Conservation (phyloP, 1,140 invertebrate genomes). For the Drosophila trapezifrons region DNA sequence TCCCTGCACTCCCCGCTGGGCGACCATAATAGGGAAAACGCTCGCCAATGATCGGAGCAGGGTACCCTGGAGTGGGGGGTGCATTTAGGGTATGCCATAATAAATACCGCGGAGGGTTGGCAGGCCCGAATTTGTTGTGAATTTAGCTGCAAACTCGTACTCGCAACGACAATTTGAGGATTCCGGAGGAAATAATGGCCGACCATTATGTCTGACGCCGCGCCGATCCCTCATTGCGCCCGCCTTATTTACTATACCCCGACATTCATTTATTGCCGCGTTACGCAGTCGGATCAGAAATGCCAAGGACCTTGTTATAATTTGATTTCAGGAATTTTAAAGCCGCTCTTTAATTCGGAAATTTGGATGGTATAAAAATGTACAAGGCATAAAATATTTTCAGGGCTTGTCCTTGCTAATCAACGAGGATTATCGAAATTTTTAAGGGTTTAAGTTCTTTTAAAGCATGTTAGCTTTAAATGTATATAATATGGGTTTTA, state of each 20-base stretch:
- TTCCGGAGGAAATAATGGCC: conserved; percentile 73
- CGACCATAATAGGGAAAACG: conserved; percentile 40
- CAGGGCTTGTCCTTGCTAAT: background rate
- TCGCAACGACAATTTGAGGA: conserved; percentile 56
- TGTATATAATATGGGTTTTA: background rate
- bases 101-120: conserved; percentile 32
- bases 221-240: conserved; percentile 24
- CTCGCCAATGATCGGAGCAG: conserved; percentile 61
- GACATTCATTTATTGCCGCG: conserved; percentile 27
- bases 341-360: conserved; percentile 1
- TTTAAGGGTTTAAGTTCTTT: background rate
- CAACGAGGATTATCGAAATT: background rate
- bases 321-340: conserved; percentile 27
- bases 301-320: conserved; percentile 31
- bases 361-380: background rate
- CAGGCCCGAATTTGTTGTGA: conserved; percentile 35
- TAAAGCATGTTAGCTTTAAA: background rate
- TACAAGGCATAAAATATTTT: background rate
- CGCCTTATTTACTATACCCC: conserved; percentile 22
- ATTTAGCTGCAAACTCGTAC: conserved; percentile 36
- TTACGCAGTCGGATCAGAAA: conserved; percentile 31
- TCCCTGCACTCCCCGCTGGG: conserved; percentile 47
- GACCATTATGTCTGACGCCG: conserved; percentile 61
- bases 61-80: conserved; percentile 21
- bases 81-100: conserved; percentile 34